These are phyloP conservation scores for Calonectris borealis DNA, from an alignment of 2,113 vertebrate species.

Conservation along the genomic window DNA sequence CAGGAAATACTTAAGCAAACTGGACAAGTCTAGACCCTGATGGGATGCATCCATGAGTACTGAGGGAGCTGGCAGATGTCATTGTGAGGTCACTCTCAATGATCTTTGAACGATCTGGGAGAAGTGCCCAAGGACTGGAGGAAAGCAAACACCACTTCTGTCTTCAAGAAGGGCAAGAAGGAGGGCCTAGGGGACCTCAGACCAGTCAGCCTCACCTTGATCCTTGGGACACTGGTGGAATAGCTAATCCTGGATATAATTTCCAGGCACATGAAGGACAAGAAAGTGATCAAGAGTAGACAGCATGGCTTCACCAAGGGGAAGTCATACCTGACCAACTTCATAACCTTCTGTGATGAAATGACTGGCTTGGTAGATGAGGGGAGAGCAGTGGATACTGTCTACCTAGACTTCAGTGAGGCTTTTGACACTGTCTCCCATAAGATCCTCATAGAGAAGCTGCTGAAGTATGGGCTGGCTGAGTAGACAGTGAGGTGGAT, in stretches of 20 bases:
- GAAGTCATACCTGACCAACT: not conserved
- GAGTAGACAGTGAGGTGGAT: not conserved
- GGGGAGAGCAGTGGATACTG: not conserved
- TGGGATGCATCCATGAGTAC: not conserved
- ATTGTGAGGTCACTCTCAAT: not conserved
- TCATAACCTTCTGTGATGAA: not conserved
- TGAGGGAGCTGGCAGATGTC: not conserved
- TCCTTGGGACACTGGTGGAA: not conserved
- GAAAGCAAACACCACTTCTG: too few species aligned
- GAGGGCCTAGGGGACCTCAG: not conserved
- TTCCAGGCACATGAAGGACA: not conserved
- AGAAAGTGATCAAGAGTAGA: not conserved
- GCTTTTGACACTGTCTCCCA: not conserved
- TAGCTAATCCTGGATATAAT: not conserved
- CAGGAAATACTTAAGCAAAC: not conserved
- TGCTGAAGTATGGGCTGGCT: not conserved
- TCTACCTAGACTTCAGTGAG: not conserved
- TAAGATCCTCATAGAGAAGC: not conserved
- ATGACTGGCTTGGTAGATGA: not conserved
- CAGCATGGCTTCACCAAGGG: not conserved
- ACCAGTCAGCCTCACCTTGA: not conserved
- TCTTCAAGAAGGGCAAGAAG: not conserved
- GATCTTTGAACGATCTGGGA: not conserved
- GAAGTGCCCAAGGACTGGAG: too few species aligned
- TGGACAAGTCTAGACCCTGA: not conserved